Base-by-base conservation (phyloP, 2,888 invertebrate genomes). In the Hirtodrosophila cameraria region DNA sequence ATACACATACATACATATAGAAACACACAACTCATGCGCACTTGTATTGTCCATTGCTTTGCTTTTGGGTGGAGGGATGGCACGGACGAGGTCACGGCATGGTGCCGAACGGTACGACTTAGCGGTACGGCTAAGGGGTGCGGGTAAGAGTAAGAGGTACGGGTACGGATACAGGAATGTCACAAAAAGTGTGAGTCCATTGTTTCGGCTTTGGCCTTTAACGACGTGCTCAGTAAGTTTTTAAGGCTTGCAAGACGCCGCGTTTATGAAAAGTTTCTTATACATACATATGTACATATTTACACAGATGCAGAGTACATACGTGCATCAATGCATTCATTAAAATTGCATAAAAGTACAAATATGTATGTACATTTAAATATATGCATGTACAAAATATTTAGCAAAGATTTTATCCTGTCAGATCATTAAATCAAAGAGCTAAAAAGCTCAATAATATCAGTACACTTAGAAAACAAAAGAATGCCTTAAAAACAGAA, bases 31-130 rank as follows among this genome's bases (percentile, higher is more conserved):
- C n/a, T n/a, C n/a, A n/a, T n/a, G 8, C 9, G 4, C 25, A 33
- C 15, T 36, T 23, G 9, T 11, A 31, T 16, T 58, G 28, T 13
- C 28, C 25, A 20, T 20, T 12, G 28, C 13, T 9, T 11, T 8
- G 15, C 12, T 11, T 16, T 30, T 38, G 35, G 16, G 20, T 18
- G 38, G 38, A 64, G 38, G 42, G 25, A n/a, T n/a, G n/a, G n/a
- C n/a, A n/a, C n/a, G n/a, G n/a, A n/a, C n/a, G n/a, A n/a, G n/a
- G 36, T 48, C 62, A 52, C 62, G 25, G 36, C 70, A 69, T 61
- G 62, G 52, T 52, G 42, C 41, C 28, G n/a, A 15, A 9, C 28
- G n/a, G n/a, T 11, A 28, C 11, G 11, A 4, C 11, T 23, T n/a
- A 15, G 16, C 28, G n/a, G n/a, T 11, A 28, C 11, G 11, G n/a